Base-by-base conservation (phyloP, 2,888 invertebrate species). In the Pherbina coryleti region DNA sequence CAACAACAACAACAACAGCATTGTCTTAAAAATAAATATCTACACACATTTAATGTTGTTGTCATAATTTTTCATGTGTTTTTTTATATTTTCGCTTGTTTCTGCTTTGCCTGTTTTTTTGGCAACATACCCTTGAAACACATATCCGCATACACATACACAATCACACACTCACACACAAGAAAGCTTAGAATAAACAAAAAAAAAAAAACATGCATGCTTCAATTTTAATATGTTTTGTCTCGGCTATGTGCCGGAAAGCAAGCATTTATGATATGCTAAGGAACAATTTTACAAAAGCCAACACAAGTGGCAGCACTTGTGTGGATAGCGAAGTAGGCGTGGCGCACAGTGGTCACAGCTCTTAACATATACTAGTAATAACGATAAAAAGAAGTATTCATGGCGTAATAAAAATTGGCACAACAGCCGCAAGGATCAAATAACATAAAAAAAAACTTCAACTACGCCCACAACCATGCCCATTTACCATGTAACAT, bases 31-130 rank as follows among this genome's bases (percentile, higher is more conserved):
- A 66, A 69, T 28, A 67, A 51, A 60, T 5, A 60, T 25, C 28
- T 17, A 60, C 60, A 31, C 44, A 51, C 51, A 25, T 69, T 55
- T 44, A 17, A 22, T 22, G 75, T 83, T 78, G 81, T 83, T 79
- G 70, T 74, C 75, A 71, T 75, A 75, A 75, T 67, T 67, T 67
- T 75, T 75, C 67, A 75, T 69, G 34, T 60, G 62, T 31, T 44
- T 62, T 8, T 55, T 53, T 53, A 14, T 19, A 34, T 14, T 28
- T 53, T 62, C 19, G 7, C 14, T 31, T 49, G 5, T 51, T 17
- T 49, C 57, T 34, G 5, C 17, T 44, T 37, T 34, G 69, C 55
- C 44, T 73, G 22, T 57, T 75, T 55, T n/a, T 60, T n/a, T 44
- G 57, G 73, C 62, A 9, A 37, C 70, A 28, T 28, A 53, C 17